A percentile compares a stretch with the other conserved stretches of the same genome.
phyloP scores from a whole-genome alignment of 2,888 invertebrate species.

The Noctua pronuba region DNA sequence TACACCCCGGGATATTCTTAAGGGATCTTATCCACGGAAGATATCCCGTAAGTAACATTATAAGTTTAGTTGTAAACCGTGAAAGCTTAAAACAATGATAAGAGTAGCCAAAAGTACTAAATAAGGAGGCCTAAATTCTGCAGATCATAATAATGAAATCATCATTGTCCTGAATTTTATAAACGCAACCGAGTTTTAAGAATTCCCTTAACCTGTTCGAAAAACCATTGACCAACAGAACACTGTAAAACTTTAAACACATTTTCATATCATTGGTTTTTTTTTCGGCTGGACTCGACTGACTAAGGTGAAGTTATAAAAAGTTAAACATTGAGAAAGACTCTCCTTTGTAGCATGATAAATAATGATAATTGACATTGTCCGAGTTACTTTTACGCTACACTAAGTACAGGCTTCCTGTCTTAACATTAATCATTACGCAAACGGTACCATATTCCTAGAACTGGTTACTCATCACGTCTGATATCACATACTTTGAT shows the following conservation, averaged over 20 bases:
- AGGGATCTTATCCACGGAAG: no score
- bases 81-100: no score
- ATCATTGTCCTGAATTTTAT: neutral
- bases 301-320: neutral
- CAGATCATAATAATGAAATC: neutral
- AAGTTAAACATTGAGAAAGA: neutral
- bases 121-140: neutral
- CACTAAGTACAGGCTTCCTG: neutral
- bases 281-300: neutral
- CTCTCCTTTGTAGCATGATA: neutral
- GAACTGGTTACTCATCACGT: slow-evolving; percentile 39
- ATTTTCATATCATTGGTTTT: neutral
- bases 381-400: neutral
- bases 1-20: no score
- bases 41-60: no score
- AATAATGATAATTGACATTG: neutral
- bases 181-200: neutral
- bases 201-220: neutral
- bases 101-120: neutral
- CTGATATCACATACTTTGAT: slow-evolving; percentile 24
- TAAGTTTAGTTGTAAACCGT: no score
- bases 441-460: slow-evolving; percentile 16
- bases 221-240: neutral
- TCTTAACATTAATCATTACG: slow-evolving; percentile 3
- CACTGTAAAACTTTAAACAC: neutral